phyloP scores from a whole-genome alignment of 2,113 vertebrate species.

The Ellobius talpinus region DNA sequence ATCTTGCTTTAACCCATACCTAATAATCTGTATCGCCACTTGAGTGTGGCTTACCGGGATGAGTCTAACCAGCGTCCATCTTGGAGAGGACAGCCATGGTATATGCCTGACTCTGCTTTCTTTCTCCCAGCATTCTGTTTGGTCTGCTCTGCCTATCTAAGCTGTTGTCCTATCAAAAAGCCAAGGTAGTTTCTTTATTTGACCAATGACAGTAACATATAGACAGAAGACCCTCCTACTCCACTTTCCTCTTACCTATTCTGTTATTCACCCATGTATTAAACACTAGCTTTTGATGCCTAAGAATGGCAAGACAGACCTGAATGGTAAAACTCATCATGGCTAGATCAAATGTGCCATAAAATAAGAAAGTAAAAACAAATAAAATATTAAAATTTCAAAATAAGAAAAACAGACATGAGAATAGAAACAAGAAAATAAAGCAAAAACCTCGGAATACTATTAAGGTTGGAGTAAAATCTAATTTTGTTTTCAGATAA shows the following conservation, averaged over 20 bases:
- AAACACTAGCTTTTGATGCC: background rate
- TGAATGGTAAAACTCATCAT: background rate
- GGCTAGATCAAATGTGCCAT: background rate
- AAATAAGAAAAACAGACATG: constrained; percentile 6
- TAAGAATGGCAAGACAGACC: constrained; percentile 1
- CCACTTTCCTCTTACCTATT: background rate
- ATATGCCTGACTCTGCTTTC: too few species aligned
- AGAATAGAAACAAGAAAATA: background rate
- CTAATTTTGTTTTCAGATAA: background rate
- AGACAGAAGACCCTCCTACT: too few species aligned
- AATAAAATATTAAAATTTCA: constrained; percentile 47
- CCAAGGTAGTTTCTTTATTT: too few species aligned
- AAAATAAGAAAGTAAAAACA: constrained; percentile 51
- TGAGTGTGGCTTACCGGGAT: too few species aligned
- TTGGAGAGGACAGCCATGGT: too few species aligned
- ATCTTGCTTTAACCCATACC: too few species aligned
- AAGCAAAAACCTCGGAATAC: background rate
- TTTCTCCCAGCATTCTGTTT: too few species aligned
- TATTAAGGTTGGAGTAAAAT: background rate
- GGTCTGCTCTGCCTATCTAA: too few species aligned
- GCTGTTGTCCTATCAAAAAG: too few species aligned
- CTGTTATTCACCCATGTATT: constrained; percentile 14
- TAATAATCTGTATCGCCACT: too few species aligned
- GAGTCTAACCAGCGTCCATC: too few species aligned
- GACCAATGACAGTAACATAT: too few species aligned